Base-by-base conservation (phyloP, 2,113 vertebrate species). In the Nicator chloris region DNA sequence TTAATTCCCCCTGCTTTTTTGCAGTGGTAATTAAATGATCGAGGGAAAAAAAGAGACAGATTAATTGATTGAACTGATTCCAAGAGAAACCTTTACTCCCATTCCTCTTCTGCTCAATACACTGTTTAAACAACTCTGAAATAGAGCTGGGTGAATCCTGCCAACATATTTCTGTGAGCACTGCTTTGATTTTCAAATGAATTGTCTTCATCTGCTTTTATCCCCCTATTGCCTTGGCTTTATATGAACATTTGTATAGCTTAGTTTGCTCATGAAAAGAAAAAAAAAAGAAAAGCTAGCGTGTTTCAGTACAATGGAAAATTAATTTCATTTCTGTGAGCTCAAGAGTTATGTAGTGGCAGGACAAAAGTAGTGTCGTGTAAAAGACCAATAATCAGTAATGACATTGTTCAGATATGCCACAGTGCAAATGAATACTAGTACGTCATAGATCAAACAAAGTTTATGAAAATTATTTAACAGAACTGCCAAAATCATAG, bases 11-110 rank as follows among this genome's bases (percentile, higher is more conserved):
- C 45, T 86, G 82, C 90, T 96, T 96, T 97, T 96, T 88, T 51
- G 2, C 90, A 81, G 85, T 70, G 88, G 82, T 96, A 96, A 96
- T 96, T 94, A 96, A 96, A 93, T 90, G 69, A 94, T 86, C 7
- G 5, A 93, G 79, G 49, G 21, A 13, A 1, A 12, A 73, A 95
- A 89, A 71, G 50, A 94, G 93, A 59, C 63, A 90, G 85, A 91
- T 92, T 96, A 96, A 97, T 93, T 96, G 92, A 96, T 94, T 96
- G 93, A 96, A 94, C 96, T 71, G 90, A 93, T 92, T 97, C 95
- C 92, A 96, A 76, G 80, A 96, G 94, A 96, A 96, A 86, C 82
- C 73, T 90, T 92, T 93, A 80, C 79, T 88, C 71, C 64, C 0
- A 2, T 88, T 96, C 61, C 60, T 96, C 71, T 93, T 90, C 77